Conservation (phyloP, 1,140 invertebrate genomes). For the Drosophila trapezifrons region DNA sequence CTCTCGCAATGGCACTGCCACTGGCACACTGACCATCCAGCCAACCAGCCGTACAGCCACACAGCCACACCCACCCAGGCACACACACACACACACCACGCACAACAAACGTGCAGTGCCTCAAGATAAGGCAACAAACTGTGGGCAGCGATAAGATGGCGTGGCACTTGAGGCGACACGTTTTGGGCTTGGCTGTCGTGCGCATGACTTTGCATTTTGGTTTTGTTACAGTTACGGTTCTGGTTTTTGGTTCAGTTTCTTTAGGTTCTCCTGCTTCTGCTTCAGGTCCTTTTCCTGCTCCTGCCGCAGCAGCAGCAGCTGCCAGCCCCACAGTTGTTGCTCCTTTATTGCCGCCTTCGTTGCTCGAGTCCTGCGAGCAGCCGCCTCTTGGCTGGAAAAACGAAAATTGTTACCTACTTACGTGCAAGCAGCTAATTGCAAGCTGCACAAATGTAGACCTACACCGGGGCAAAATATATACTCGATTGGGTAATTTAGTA, state of each 20-base stretch:
- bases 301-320: slow-evolving; percentile 5
- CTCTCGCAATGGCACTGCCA: slow-evolving; percentile 30
- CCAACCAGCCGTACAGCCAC: too few relatives aligned
- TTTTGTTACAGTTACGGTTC: slow-evolving; percentile 37
- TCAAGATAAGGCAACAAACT: slow-evolving; percentile 79
- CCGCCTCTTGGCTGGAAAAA: slow-evolving; percentile 17
- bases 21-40: slow-evolving; percentile 49
- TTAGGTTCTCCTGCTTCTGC: not conserved
- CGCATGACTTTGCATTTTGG: slow-evolving; percentile 74
- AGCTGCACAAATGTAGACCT: slow-evolving; percentile 43
- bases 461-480: slow-evolving; percentile 24
- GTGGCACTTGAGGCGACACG: slow-evolving; percentile 76
- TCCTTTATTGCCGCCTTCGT: slow-evolving; percentile 28
- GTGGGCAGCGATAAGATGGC: slow-evolving; percentile 77
- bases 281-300: slow-evolving; percentile 8
- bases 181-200: slow-evolving; percentile 74
- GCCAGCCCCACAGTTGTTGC: too few relatives aligned
- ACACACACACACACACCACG: slow-evolving; percentile 22
- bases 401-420: slow-evolving; percentile 47
- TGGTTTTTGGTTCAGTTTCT: slow-evolving; percentile 10
- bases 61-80: slow-evolving; percentile 56
- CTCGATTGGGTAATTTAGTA: slow-evolving; percentile 2
- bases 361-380: slow-evolving; percentile 6
- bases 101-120: slow-evolving; percentile 59
- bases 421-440: slow-evolving; percentile 54